Evolutionary conservation across 2,113 vertebrate species (phyloP).

Genomic region (Gymnogyps californianus): DNA sequence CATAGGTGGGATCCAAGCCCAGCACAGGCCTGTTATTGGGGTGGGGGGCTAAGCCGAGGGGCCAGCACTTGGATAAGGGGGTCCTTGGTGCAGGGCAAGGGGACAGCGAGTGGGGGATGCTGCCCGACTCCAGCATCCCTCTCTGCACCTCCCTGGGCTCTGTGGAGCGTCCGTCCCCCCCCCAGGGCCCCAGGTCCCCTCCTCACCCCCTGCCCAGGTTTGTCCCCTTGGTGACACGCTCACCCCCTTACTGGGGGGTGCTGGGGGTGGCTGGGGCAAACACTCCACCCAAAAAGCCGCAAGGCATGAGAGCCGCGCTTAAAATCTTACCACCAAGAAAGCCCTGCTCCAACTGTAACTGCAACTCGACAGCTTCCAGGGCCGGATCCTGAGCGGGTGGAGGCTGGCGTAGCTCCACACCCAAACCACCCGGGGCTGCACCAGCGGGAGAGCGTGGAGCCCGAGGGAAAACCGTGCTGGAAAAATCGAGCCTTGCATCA

Average conservation of each 20-base stretch:
- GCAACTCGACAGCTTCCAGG: background rate
- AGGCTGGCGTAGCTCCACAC: background rate
- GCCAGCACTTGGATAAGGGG: background rate
- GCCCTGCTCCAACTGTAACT: conserved; percentile 2
- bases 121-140: background rate
- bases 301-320: background rate
- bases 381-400: background rate
- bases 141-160: background rate
- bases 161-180: background rate
- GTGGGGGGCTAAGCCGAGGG: background rate
- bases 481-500: conserved; percentile 55
- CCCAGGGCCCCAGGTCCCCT: background rate
- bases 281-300: background rate
- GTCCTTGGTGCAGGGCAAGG: background rate
- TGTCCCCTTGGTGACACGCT: background rate
- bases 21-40: background rate
- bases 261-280: background rate
- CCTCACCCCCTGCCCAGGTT: background rate
- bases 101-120: rapidly evolving
- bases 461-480: conserved; percentile 37
- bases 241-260: rapidly evolving
- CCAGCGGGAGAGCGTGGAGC: conserved; percentile 13
- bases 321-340: background rate
- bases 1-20: background rate
- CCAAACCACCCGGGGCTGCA: background rate